phyloP scores from a whole-genome alignment of 2,113 vertebrate genomes.

The Laticauda colubrina region DNA sequence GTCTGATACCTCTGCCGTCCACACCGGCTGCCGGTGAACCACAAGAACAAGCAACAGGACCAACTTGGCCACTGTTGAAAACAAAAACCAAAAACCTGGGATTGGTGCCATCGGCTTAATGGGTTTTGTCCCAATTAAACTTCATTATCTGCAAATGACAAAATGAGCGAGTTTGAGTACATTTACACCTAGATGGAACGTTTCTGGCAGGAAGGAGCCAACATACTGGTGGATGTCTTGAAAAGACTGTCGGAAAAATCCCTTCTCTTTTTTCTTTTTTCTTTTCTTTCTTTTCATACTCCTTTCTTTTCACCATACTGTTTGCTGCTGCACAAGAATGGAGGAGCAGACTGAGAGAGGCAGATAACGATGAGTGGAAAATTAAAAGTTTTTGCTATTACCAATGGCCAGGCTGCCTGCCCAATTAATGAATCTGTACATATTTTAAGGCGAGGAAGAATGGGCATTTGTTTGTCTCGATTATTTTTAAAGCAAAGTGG shows the following conservation, averaged over 20 bases:
- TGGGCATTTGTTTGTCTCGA: background rate
- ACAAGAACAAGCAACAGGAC: slow-evolving; percentile 31
- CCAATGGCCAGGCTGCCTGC: background rate
- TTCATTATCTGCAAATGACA: background rate
- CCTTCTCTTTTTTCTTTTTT: background rate
- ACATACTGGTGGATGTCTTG: slow-evolving; percentile 15
- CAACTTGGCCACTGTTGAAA: slow-evolving; percentile 20
- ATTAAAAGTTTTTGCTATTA: slow-evolving; percentile 20
- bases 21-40: too few relatives aligned
- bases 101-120: slow-evolving; percentile 32
- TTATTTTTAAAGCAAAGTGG: slow-evolving; percentile 1
- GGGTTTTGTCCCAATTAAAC: slow-evolving; percentile 30
- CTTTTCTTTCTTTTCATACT: background rate
- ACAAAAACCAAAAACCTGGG: background rate
- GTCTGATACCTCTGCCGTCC: too few relatives aligned
- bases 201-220: slow-evolving; percentile 31
- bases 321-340: slow-evolving; percentile 20
- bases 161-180: slow-evolving; percentile 20
- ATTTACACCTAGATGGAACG: background rate
- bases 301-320: background rate
- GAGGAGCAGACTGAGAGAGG: background rate
- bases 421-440: background rate
- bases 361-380: background rate
- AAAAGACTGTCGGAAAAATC: slow-evolving; percentile 41
- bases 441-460: slow-evolving; percentile 11